Percentiles rank a stretch among this genome's conserved stretches.
Conservation (phyloP, 2,888 invertebrate species). For the Diaperis boleti region DNA sequence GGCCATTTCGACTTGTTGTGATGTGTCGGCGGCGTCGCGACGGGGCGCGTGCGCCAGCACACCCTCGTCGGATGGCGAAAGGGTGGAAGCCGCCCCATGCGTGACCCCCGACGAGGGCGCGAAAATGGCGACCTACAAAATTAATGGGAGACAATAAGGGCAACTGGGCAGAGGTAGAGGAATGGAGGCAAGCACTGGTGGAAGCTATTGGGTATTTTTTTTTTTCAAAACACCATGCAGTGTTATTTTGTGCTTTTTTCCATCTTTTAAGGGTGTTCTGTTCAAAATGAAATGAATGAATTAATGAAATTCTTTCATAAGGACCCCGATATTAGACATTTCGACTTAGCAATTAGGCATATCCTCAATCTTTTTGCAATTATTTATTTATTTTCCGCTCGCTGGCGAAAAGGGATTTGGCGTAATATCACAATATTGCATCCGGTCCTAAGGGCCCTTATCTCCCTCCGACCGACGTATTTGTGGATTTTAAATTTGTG, state of each 20-base stretch:
- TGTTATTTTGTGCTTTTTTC: no score
- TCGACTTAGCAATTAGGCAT: slow-evolving; percentile 42
- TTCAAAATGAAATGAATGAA: no score
- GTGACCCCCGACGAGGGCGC: slow-evolving; percentile 26
- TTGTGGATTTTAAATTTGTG: slow-evolving; percentile 53
- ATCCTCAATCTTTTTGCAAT: slow-evolving; percentile 45
- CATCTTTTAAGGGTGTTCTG: no score
- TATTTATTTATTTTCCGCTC: slow-evolving; percentile 50
- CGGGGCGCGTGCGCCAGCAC: slow-evolving; percentile 51
- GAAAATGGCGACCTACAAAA: slow-evolving; percentile 25
- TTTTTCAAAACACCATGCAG: no score
- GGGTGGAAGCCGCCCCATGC: slow-evolving; percentile 50
- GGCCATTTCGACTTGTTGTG: slow-evolving; percentile 51
- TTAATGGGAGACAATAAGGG: no score
- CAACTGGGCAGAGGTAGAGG: no score
- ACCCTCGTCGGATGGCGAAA: slow-evolving; percentile 51
- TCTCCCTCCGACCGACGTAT: slow-evolving; percentile 37
- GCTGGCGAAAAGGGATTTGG: slow-evolving; percentile 52
- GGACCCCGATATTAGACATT: slow-evolving; percentile 36
- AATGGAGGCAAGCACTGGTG: no score
- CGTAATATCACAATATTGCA: slow-evolving; percentile 49
- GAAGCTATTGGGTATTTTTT: no score
- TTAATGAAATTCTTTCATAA: no score
- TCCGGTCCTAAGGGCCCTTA: slow-evolving; percentile 37
- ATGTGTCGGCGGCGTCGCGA: slow-evolving; percentile 46